Evolutionary conservation across 2,888 invertebrate genomes (phyloP).

Genomic region (Meta bourneti): DNA sequence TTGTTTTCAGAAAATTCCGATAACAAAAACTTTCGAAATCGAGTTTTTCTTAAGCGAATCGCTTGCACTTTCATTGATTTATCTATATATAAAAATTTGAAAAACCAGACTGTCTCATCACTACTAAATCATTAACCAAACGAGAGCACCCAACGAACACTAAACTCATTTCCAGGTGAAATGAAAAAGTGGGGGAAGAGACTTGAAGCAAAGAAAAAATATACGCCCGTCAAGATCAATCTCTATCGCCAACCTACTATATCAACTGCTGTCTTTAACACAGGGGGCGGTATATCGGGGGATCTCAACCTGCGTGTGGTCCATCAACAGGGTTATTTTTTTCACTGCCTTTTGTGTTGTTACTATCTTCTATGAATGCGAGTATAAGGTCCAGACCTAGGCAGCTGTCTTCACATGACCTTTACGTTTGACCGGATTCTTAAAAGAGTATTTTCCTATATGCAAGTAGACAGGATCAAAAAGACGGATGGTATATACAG

Average conservation of each 20-base stretch:
- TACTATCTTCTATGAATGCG: slow-evolving; percentile 42
- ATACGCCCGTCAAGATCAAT: slow-evolving; percentile 68
- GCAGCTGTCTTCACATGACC: slow-evolving; percentile 70
- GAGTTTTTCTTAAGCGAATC: slow-evolving; percentile 12
- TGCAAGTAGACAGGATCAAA: slow-evolving; percentile 35
- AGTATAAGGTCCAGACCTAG: slow-evolving; percentile 11
- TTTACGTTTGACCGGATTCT: slow-evolving; percentile 61
- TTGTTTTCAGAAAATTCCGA: too few species aligned
- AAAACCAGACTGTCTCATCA: too few species aligned
- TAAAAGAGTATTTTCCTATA: slow-evolving; percentile 10
- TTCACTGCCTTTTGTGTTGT: slow-evolving; percentile 39
- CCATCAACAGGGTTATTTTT: slow-evolving; percentile 44
- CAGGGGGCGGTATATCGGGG: slow-evolving; percentile 51
- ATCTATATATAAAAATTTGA: too few species aligned
- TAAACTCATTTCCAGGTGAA: neutral
- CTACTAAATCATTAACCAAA: too few species aligned
- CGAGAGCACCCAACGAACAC: neutral
- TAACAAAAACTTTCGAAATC: neutral
- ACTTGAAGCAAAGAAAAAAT: neutral
- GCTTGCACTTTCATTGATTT: neutral
- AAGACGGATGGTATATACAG: slow-evolving; percentile 18
- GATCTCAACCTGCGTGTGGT: slow-evolving; percentile 62
- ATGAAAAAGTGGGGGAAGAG: neutral
- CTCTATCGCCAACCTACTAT: slow-evolving; percentile 64
- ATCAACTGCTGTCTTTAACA: slow-evolving; percentile 62